phyloP scores from a whole-genome alignment of 2,113 vertebrate species.

The Megaceryle maxima region DNA sequence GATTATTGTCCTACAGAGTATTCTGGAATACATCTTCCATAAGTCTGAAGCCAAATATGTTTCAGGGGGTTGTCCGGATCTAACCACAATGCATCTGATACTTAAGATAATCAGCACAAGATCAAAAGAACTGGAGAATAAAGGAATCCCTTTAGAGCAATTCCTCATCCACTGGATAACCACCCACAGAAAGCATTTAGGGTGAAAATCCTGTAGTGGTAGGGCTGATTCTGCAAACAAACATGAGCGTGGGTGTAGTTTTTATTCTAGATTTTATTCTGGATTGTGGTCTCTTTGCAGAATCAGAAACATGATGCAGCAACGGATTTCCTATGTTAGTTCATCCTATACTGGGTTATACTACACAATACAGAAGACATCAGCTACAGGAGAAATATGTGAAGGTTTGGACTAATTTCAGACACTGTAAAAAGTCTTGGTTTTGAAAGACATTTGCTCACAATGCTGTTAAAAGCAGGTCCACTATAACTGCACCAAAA shows the following conservation, averaged over 20 bases:
- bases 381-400: not conserved
- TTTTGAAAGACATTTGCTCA: not conserved
- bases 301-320: not conserved
- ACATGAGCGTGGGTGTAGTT: fast-evolving
- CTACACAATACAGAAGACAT: not conserved
- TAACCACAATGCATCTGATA: not conserved
- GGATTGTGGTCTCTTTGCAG: not conserved
- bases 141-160: not conserved
- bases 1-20: not conserved
- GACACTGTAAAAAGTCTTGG: not conserved
- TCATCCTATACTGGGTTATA: not conserved
- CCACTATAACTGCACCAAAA: not conserved
- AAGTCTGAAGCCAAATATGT: not conserved
- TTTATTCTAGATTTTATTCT: not conserved
- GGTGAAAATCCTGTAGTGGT: not conserved
- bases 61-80: not conserved
- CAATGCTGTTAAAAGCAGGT: not conserved
- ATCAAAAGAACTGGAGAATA: not conserved
- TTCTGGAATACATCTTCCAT: not conserved
- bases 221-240: not conserved
- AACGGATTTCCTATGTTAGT: not conserved
- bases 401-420: not conserved
- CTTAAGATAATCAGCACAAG: not conserved
- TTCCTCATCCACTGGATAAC: not conserved
- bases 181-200: not conserved